Base-by-base conservation (phyloP, 2,797 vertebrate genomes). In the Toxotes lorentzi region DNA sequence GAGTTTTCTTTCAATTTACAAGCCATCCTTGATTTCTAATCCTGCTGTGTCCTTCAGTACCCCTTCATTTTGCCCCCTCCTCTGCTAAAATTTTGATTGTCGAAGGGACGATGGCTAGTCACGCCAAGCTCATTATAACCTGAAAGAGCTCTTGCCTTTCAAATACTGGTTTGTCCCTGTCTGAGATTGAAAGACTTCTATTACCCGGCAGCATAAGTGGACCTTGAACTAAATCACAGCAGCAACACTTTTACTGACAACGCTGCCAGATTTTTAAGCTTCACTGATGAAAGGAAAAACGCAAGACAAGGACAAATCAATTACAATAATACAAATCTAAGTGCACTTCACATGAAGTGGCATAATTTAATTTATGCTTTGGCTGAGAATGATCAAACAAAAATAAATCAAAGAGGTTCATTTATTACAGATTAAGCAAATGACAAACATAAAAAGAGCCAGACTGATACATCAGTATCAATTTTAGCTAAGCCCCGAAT, bases 51-150 rank as follows among this genome's bases (percentile, higher is more conserved):
- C 62, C 69, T 78, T 75, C 62, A 48, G 56, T 16, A 12, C 14
- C 0, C 24, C 63, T 62, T 59, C 35, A 65, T 73, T 78, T 57
- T 30, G 21, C 23, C 24, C 40, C 14, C 21, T 61, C 57, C 66
- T 58, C 54, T 38, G 50, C 47, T 62, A 41, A 73, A 73, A 80
- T 80, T 48, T 61, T 34, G 68, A 45, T 30, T 68, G 50, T 65
- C 7, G 10, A 76, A 79, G 47, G 43, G 40, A 84, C 67, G 60
- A 73, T 64, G 78, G 79, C 45, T 11, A 56, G 23, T 70, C 61
- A 74, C 81, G 51, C 61, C 50, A 19, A 78, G 78, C 78, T 89
- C 78, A 87, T 91, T 92, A 87, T 76, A 76, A 78, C 69, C 79
- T 88, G 81, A 89, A 83, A 86, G 77, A 56, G 75, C 57, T n/a